Evolutionary conservation across 2,113 vertebrate genomes (phyloP).

Genomic region (Silurus asotus): DNA sequence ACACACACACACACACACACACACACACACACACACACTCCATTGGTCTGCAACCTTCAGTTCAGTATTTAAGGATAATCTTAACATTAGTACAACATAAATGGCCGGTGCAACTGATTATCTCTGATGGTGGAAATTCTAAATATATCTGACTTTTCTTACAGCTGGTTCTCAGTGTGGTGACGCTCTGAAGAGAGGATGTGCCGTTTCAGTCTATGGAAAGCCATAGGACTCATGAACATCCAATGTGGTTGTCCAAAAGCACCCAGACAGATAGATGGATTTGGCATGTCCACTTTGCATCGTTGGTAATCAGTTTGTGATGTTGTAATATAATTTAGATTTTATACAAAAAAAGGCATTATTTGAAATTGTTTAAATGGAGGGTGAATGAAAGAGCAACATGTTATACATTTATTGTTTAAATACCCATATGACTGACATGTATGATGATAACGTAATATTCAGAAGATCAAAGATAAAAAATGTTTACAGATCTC

Average conservation of each 20-base stretch:
- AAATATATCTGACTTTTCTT: not conserved
- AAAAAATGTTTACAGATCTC: not conserved
- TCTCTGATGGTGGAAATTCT: not conserved
- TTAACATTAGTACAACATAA: not conserved
- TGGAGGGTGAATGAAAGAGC: not conserved
- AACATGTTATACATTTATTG: not conserved
- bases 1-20: too few species aligned
- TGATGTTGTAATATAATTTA: not conserved
- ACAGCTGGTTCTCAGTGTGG: not conserved
- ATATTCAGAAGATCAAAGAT: not conserved
- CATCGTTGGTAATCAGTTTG: not conserved
- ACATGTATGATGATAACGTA: not conserved
- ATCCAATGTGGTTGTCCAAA: not conserved
- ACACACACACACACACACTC: not conserved
- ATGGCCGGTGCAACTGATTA: not conserved
- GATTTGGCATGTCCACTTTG: not conserved
- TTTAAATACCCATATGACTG: not conserved
- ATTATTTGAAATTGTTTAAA: not conserved
- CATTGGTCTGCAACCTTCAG: not conserved
- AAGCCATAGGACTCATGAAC: not conserved
- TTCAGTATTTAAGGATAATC: not conserved
- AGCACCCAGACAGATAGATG: not conserved
- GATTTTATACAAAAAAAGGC: not conserved
- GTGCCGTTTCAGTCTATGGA: not conserved
- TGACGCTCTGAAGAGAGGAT: slow-evolving; percentile 1